Base-by-base conservation (phyloP, 1,140 invertebrate genomes). In the Cydia strobilella region DNA sequence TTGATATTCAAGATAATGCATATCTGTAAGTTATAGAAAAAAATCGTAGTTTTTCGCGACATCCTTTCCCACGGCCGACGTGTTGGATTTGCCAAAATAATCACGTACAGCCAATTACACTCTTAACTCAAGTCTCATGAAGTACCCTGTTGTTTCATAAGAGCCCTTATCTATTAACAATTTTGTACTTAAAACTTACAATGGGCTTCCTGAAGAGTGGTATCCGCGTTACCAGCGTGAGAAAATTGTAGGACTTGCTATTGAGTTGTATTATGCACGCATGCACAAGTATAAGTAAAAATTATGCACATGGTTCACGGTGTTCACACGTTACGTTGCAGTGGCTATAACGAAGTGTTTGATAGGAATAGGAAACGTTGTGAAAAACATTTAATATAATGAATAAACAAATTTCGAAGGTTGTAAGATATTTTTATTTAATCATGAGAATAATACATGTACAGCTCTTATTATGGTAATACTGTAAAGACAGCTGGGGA, bases 61-160 rank as follows among this genome's bases (percentile, higher is more conserved):
- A 83, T 89, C 87, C 87, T 83, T 89, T 90, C 88, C 77, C 88
- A 90, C 79, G 84, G 73, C 27, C 72, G 72, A 75, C 51, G 31
- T 72, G 79, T 73, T 75, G 78, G 66, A 77, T 87, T 78, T 77
- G 85, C 81, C 79, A 80, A 86, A 86, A 86, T 82, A 73, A 86
- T 90, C 88, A 90, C 88, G 88, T 87, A 80, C 81, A 13, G 75
- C 42, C 69, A 74, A 79, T 76, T 74, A 75, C 74, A 45, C 80
- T 78, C 81, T 82, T 78, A 76, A 79, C 77, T 82, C 73, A 82
- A 74, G 78, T 79, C 77, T 76, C 51, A 54, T 77, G 71, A 69
- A 65, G 27, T 35, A 39, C 31, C n/a, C 42, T 72, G 13, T 48
- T 42, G 18, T 23, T 23, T 35, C 5, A 62, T 18, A 63, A 63